Conservation (phyloP, 2,797 vertebrate species). For the Pogonophryne albipinna region DNA sequence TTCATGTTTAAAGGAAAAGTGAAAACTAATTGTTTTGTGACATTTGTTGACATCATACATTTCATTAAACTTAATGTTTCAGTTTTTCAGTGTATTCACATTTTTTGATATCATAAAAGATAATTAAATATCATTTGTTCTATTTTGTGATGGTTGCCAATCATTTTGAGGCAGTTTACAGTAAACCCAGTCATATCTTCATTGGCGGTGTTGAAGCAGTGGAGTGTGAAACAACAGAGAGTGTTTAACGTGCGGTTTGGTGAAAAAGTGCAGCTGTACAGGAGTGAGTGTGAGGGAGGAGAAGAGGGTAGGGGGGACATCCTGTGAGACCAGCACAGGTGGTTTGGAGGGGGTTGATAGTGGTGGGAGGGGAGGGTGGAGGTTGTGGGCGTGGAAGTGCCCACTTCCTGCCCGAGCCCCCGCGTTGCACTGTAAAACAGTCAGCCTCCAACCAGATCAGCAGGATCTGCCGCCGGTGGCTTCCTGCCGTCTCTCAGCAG, state of each 20-base stretch:
- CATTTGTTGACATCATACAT: too few relatives aligned
- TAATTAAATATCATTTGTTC: too few relatives aligned
- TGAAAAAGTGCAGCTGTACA: slow-evolving; percentile 66
- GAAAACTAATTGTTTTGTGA: too few relatives aligned
- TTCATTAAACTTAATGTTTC: too few relatives aligned
- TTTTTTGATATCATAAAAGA: neutral
- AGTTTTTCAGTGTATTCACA: too few relatives aligned
- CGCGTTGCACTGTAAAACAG: slow-evolving; percentile 68
- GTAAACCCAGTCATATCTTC: slow-evolving; percentile 33
- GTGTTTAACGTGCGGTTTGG: slow-evolving; percentile 60
- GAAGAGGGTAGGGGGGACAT: slow-evolving; percentile 75
- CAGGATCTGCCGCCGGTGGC: slow-evolving; percentile 67
- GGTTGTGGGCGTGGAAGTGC: slow-evolving; percentile 86
- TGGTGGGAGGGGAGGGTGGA: slow-evolving; percentile 64
- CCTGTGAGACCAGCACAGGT: slow-evolving; percentile 91
- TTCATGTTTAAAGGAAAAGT: too few relatives aligned
- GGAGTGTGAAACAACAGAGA: slow-evolving; percentile 72
- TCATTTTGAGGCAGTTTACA: slow-evolving; percentile 29
- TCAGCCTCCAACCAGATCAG: slow-evolving; percentile 74
- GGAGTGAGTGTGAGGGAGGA: slow-evolving; percentile 38
- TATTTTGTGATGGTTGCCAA: neutral
- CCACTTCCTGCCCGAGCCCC: slow-evolving; percentile 88
- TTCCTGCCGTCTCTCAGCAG: slow-evolving; percentile 71
- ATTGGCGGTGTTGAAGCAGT: slow-evolving; percentile 66
- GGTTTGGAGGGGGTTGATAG: slow-evolving; percentile 81